Evolutionary conservation across 1,140 invertebrate genomes (phyloP), one percentile per base, ranked within the genome.

Genomic region (Achroia grisella): DNA sequence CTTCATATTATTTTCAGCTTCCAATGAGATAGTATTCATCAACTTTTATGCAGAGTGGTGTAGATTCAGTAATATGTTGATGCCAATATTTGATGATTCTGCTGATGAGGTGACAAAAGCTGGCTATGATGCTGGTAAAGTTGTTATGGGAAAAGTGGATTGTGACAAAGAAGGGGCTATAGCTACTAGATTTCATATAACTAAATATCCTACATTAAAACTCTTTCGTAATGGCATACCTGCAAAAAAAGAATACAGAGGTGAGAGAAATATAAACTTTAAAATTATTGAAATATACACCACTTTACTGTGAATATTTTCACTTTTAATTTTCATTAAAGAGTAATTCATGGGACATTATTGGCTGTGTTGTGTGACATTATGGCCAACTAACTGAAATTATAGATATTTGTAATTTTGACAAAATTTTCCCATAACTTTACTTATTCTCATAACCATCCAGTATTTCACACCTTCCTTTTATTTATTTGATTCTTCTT

Each of bases 11-110:
- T 48, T 94, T 93, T 52, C 89, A 98, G 97, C 93, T 48, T 91
- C 92, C 40, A 96, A 96, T 90, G 97, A 99, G 89, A 87, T 99
- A 80, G 97, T 99, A 41, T 95, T 99, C 84, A 94, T 99, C 52
- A 99, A 99, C 87, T 99, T 99, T 87, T 99, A 99, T 88, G 98
- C 97, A 8, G 97, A 99, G 75, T 99, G 97, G 97, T 98, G 95
- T 87, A 90, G 91, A 63, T 95, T 95, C 86, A 99, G 97, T 89
- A 98, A 98, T 87, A 91, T 98, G 77, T 87, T 99, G 68, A 93
- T 94, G 62, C 98, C 98, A 23, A 93, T 98, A 73, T 99, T 98
- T 88, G 96, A 98, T 86, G 96, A 99, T 87, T 94, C 97, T 23
- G 94, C 97, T 12, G 93, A 94, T 63, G 95, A 95, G 89, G 89